Base-by-base conservation (phyloP, 2,797 vertebrate species). In the Pampus argenteus region DNA sequence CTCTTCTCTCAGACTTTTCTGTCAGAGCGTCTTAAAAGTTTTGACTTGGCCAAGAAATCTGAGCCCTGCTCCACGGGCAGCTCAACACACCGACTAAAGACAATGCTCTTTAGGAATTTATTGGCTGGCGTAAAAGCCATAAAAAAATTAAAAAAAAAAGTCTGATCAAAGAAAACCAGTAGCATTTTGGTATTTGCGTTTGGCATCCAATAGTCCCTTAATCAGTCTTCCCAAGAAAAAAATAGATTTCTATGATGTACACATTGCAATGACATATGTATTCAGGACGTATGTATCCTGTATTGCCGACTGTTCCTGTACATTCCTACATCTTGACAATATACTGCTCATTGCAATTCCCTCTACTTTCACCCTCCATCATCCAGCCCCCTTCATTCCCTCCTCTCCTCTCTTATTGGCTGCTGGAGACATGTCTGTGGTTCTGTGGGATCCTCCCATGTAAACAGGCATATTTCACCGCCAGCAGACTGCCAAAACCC, bases 401-500 rank as follows among this genome's bases (percentile, higher is more conserved):
- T 59, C 60, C 47, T 66, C 38, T 75, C 18, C 38, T 52, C 57
- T 87, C 72, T 57, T 20, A 89, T 76, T 85, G 76, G 76, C 72
- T 85, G 60, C 49, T 25, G 14, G 68, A 64, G 74, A 90, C 69
- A 82, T 69, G 81, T 85, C 86, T 94, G 93, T 87, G 90, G 90
- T 92, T 92, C 77, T 89, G 83, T 50, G 86, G 92, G 88, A 91
- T 92, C 90, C 84, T 89, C 88, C 89, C 83, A 84, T 87, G 84
- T 92, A 93, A 92, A 93, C 90, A 91, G 83, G 60, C 82, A 38
- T 74, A 82, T 86, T 89, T 90, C 77, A 90, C 91, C 80, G 22
- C 85, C 86, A 87, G 81, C 77, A 73, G 36, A 57, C 87, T 90
- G 85, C 85, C 87, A 87, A 94, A 91, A 91, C 87, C 88, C 75